A percentile compares a stretch with the other conserved stretches of the same genome.
Conservation (phyloP, 2,113 vertebrate genomes). For the Suncus etruscus region DNA sequence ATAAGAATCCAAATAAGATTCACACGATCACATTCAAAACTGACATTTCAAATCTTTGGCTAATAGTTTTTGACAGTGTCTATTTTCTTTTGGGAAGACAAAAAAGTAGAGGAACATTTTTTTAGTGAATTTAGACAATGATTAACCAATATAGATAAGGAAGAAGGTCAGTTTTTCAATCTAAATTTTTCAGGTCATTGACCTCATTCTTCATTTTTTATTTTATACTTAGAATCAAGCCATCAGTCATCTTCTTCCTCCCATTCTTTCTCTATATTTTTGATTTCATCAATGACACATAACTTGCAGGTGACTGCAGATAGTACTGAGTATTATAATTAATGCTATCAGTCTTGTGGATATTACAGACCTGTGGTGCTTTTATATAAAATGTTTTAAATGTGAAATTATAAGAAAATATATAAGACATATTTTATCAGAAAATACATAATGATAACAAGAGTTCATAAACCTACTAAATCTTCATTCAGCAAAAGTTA, state of each 20-base stretch:
- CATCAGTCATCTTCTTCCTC: neutral
- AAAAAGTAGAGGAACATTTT: conserved; percentile 39
- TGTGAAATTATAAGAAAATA: neutral
- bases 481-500: conserved; percentile 19
- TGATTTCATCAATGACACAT: neutral
- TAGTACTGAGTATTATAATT: neutral
- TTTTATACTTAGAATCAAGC: conserved; percentile 44
- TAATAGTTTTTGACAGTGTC: neutral
- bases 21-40: neutral
- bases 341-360: conserved; percentile 4
- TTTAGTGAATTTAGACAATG: conserved; percentile 45
- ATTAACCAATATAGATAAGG: conserved; percentile 43
- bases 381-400: neutral
- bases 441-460: neutral
- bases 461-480: conserved; percentile 28
- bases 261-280: neutral
- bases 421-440: conserved; percentile 33
- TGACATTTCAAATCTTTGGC: conserved; percentile 34
- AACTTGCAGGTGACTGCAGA: neutral
- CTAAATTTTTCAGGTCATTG: conserved; percentile 43
- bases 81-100: conserved; percentile 49
- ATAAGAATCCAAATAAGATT: neutral
- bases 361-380: conserved; percentile 28
- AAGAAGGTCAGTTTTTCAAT: conserved; percentile 53
- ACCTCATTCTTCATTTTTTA: conserved; percentile 36